These are phyloP conservation scores for Philhelius pedissequus DNA, from an alignment of 2,888 invertebrate genomes.

Conservation along the genomic window DNA sequence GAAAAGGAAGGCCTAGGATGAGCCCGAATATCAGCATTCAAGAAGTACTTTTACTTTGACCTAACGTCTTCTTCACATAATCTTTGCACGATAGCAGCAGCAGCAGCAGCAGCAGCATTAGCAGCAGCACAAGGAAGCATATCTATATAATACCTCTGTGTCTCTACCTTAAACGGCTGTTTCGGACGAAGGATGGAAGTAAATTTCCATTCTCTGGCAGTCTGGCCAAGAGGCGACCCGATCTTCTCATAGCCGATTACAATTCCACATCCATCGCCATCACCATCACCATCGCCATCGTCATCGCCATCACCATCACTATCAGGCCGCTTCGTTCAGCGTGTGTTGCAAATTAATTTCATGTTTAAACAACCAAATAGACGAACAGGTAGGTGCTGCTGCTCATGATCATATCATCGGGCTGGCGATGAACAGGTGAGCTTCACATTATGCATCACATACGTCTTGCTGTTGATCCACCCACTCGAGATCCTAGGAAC, in stretches of 20 bases:
- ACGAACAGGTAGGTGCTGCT: slow-evolving; percentile 44
- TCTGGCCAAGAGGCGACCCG: slow-evolving; percentile 12
- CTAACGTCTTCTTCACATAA: slow-evolving; percentile 64
- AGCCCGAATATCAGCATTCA: slow-evolving; percentile 39
- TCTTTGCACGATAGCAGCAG: slow-evolving; percentile 49
- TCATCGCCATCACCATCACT: slow-evolving; percentile 34
- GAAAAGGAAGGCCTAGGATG: slow-evolving; percentile 3
- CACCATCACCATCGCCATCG: slow-evolving; percentile 25
- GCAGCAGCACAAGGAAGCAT: slow-evolving; percentile 44
- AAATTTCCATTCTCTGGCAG: slow-evolving; percentile 45
- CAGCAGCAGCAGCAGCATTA: neutral
- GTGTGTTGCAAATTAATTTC: slow-evolving; percentile 68
- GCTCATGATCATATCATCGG: slow-evolving; percentile 51
- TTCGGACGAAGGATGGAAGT: slow-evolving; percentile 5
- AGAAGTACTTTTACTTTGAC: slow-evolving; percentile 68
- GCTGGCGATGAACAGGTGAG: slow-evolving; percentile 54
- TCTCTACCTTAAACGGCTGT: neutral
- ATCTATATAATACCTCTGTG: neutral
- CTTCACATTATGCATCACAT: slow-evolving; percentile 52
- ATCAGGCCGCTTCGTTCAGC: slow-evolving; percentile 40
- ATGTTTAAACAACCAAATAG: slow-evolving; percentile 63
- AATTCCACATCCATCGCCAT: slow-evolving; percentile 58
- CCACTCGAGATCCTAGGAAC: slow-evolving; percentile 50
- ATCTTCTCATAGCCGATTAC: slow-evolving; percentile 47
- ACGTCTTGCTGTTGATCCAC: slow-evolving; percentile 41